Evolutionary conservation across 2,888 invertebrate genomes (phyloP), one percentile per base, ranked within the genome.

Genomic region (Venusia cambrica): DNA sequence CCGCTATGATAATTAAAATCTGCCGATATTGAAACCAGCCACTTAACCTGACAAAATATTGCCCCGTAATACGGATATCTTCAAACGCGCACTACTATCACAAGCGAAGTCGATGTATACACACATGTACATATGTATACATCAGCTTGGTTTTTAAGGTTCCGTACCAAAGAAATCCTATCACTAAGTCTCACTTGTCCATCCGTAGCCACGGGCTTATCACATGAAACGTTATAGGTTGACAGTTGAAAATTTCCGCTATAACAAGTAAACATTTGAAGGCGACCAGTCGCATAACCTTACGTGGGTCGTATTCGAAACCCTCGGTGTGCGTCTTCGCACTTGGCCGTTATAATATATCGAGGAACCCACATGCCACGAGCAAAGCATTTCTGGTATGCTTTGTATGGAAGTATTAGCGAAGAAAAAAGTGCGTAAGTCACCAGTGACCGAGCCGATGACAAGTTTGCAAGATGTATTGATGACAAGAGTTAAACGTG

Each of bases 41-140:
- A 39, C 39, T 39, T 27, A 35, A 34, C 10, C 34, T 30, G 35
- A 31, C 35, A 28, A 41, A 36, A 41, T 40, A 31, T 36, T 12
- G 36, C 36, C 36, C 9, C 10, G 31, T 36, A 41, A 41, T 24
- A 31, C 13, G 20, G 11, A 27, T 28, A 24, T 32, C 40, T 21
- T 27, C 22, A 17, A 32, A 11, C 13, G n/a, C 8, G 31, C 36
- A 18, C 27, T n/a, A n/a, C n/a, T n/a, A 36, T 36, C 31, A 36
- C 28, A 28, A 31, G 4, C 13, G 2, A 28, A 18, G 20, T n/a
- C n/a, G 21, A 35, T 29, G 17, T 21, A 9, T 16, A n/a, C n/a
- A n/a, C n/a, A n/a, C n/a, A n/a, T n/a, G n/a, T n/a, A n/a, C n/a
- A n/a, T n/a, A n/a, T n/a, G n/a, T n/a, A n/a, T n/a, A n/a, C n/a